Percentiles rank a stretch among this genome's conserved stretches.
phyloP scores from a whole-genome alignment of 2,113 vertebrate genomes.

The Hippocampus guttulatus region DNA sequence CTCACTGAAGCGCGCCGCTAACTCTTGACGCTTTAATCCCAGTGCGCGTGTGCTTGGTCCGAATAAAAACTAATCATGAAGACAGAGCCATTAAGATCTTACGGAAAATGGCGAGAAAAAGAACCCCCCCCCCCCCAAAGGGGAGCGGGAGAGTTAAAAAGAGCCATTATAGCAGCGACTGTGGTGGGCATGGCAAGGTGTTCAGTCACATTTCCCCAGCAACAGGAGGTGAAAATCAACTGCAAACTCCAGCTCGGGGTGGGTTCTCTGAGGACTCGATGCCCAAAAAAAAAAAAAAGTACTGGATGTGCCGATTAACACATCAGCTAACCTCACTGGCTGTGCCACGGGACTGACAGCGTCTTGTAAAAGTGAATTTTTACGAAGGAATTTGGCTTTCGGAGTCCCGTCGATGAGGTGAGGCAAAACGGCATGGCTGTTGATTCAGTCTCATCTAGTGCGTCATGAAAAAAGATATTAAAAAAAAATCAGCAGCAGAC shows the following conservation, averaged over 20 bases:
- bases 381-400: background rate
- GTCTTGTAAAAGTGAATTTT: background rate
- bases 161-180: conserved; percentile 63
- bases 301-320: conserved; percentile 26
- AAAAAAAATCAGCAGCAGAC: too few species aligned
- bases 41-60: conserved; percentile 46
- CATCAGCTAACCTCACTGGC: background rate
- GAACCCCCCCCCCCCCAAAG: conserved; percentile 48
- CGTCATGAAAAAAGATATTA: too few species aligned
- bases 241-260: conserved; percentile 18
- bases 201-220: conserved; percentile 20
- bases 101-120: conserved; percentile 53
- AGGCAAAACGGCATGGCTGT: background rate
- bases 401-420: background rate
- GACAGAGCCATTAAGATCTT: conserved; percentile 65
- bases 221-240: conserved; percentile 51
- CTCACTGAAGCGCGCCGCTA: conserved; percentile 52
- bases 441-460: background rate
- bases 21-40: conserved; percentile 59
- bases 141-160: conserved; percentile 69
- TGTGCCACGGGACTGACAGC: background rate
- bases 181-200: conserved; percentile 28
- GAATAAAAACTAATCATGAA: conserved; percentile 70
- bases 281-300: conserved; percentile 16
- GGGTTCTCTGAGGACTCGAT: conserved; percentile 42